Conservation (phyloP, 2,113 vertebrate species). For the Polypterus senegalus region DNA sequence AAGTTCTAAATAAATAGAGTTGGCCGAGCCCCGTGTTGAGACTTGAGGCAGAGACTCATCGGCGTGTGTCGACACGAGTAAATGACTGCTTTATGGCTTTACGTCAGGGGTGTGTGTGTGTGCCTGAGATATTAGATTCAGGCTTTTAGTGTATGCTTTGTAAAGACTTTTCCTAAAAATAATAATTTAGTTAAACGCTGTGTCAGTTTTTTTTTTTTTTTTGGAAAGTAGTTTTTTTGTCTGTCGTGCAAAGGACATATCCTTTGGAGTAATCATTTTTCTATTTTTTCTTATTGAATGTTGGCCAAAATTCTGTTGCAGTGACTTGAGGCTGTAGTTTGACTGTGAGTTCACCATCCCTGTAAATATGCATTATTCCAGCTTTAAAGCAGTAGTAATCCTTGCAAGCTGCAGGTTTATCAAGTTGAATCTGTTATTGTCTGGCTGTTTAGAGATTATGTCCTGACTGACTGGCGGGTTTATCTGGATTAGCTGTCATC, state of each 20-base stretch:
- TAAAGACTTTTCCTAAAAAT: too few species aligned
- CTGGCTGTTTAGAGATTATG: conserved; percentile 16
- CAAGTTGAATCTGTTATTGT: conserved; percentile 25
- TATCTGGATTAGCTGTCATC: conserved; percentile 17
- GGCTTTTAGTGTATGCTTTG: too few species aligned
- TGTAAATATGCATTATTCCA: conserved; percentile 11
- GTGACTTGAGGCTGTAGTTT: not conserved
- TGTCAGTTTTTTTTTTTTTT: too few species aligned
- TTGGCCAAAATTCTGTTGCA: too few species aligned
- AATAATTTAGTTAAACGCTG: too few species aligned
- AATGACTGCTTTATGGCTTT: conserved; percentile 38
- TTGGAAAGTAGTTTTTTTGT: too few species aligned
- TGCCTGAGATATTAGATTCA: too few species aligned
- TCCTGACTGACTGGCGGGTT: conserved; percentile 19
- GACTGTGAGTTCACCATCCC: conserved; percentile 14
- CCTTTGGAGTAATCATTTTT: too few species aligned
- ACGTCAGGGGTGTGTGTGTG: conserved; percentile 22
- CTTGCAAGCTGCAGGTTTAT: conserved; percentile 21
- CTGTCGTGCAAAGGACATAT: too few species aligned
- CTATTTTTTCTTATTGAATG: too few species aligned
- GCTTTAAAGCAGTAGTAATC: conserved; percentile 17
- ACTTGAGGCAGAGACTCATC: conserved; percentile 30
- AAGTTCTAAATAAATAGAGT: too few species aligned
- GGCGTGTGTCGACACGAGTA: conserved; percentile 28
- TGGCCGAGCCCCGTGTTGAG: too few species aligned